Evolutionary conservation across 2,888 invertebrate genomes (phyloP), one percentile per base, ranked within the genome.

Genomic region (Ectemnius lituratus): DNA sequence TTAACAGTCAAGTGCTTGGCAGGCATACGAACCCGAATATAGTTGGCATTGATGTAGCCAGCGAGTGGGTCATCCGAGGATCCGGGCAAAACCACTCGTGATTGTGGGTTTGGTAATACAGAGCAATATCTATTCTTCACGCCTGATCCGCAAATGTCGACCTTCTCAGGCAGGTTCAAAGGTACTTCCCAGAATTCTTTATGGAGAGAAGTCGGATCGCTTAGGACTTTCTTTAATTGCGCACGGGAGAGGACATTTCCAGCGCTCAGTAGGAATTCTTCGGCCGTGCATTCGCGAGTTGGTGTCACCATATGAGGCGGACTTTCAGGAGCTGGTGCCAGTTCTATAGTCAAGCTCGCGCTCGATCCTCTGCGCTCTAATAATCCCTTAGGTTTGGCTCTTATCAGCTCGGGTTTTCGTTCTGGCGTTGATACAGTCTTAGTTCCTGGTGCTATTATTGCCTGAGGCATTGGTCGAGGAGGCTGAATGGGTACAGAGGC

Each of bases 111-210:
- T 37, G 98, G 97, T 87, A 98, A 92, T 65, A 98, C 97, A 0
- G 96, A 95, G 88, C 96, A 95, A 88, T 98, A 98, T 78, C 98
- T 93, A 90, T 98, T 98, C 91, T 97, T 97, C 14, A 94, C 93
- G 82, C 97, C 97, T 28, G 97, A 96, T 0, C 98, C 98, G 37
- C 96, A 96, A 0, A 98, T 96, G 86, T 96, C 95, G 8, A 97
- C 95, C 87, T 97, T 97, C 87, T 97, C 97, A 81, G 97, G 97
- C 80, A 97, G 95, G 91, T 98, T 98, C 75, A 97, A 93, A 0
- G 98, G 98, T 86, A 98, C 95, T 90, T 97, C 97, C 97, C 97
- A 98, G 89, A 98, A 98, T 90, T 98, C 98, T 86, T 97, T 95
- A 88, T 96, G 95, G 66, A 98, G 89, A 77, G 91, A 89, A 59